Percentiles rank a stretch among this genome's conserved stretches.
These are phyloP conservation scores for Musca vetustissima DNA, from an alignment of 1,140 invertebrate genomes.

Conservation along the genomic window DNA sequence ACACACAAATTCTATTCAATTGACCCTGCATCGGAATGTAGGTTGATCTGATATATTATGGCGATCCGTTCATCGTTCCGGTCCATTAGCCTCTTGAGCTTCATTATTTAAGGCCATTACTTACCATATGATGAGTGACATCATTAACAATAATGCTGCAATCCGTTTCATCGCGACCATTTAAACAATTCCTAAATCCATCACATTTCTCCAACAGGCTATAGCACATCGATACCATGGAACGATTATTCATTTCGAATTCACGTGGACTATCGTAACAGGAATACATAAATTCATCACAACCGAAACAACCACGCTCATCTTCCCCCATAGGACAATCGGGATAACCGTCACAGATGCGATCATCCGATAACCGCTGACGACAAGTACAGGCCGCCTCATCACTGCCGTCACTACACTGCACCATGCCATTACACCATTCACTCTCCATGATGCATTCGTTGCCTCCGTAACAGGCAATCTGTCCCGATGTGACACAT, in stretches of 20 bases:
- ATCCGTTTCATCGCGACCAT: constrained; percentile 73
- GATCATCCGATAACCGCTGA: constrained; percentile 63
- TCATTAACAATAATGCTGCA: constrained; percentile 66
- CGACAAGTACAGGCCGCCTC: constrained; percentile 74
- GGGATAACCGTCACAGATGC: constrained; percentile 78
- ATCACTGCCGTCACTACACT: constrained; percentile 82
- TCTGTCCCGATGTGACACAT: constrained; percentile 36
- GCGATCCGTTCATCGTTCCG: too few relatives aligned
- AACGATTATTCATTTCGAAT: constrained; percentile 62
- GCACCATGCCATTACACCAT: constrained; percentile 73
- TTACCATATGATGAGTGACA: constrained; percentile 59
- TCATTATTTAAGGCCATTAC: too few relatives aligned
- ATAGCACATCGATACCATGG: constrained; percentile 53
- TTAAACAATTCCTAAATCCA: constrained; percentile 65
- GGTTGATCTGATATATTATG: too few relatives aligned
- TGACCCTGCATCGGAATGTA: too few relatives aligned
- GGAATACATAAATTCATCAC: constrained; percentile 41
- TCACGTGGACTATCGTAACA: constrained; percentile 66
- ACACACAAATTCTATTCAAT: too few relatives aligned
- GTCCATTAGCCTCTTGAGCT: too few relatives aligned
- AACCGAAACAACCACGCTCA: constrained; percentile 73
- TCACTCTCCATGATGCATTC: constrained; percentile 63
- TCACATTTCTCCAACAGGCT: constrained; percentile 62
- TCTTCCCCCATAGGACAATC: constrained; percentile 78
- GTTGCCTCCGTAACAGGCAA: constrained; percentile 42